Conservation (phyloP, 2,888 invertebrate species). For the Xestoiulus laeticollis region DNA sequence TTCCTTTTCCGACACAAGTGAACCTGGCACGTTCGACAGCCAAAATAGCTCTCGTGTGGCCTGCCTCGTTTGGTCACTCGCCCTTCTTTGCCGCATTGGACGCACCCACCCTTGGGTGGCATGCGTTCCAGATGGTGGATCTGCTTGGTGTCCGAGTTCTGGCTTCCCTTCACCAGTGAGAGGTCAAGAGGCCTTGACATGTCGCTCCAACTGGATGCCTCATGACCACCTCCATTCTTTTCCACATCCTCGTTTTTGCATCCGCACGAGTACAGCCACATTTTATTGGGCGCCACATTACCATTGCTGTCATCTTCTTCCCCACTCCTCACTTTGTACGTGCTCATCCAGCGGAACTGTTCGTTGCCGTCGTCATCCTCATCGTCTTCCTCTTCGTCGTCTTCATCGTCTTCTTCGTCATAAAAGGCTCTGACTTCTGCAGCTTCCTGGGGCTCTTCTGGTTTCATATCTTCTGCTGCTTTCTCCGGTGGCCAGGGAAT, state of each 20-base stretch:
- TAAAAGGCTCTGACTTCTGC: neutral
- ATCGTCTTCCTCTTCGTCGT: conserved; percentile 49
- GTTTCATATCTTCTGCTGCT: neutral
- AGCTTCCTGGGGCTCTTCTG: neutral
- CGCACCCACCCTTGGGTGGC: conserved; percentile 57
- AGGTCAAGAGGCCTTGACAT: conserved; percentile 47
- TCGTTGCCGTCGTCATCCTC: conserved; percentile 39
- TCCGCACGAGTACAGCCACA: conserved; percentile 45
- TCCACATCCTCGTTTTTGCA: conserved; percentile 9
- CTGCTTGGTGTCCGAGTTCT: neutral
- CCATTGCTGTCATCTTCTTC: conserved; percentile 44
- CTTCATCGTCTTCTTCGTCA: conserved; percentile 51
- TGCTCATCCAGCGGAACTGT: conserved; percentile 20
- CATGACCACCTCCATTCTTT: neutral
- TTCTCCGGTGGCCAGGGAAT: conserved; percentile 42
- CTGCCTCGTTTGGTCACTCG: conserved; percentile 56
- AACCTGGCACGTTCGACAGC: conserved; percentile 54
- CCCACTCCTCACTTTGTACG: neutral
- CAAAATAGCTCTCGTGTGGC: conserved; percentile 57
- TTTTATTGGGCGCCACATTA: conserved; percentile 36
- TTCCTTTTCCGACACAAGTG: conserved; percentile 55
- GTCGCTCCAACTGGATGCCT: neutral
- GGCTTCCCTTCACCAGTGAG: conserved; percentile 47
- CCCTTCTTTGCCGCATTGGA: conserved; percentile 57
- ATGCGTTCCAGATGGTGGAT: conserved; percentile 55